Percentiles rank a stretch among this genome's conserved stretches.
phyloP scores from a whole-genome alignment of 2,113 vertebrate species.

The Theristicus caerulescens region DNA sequence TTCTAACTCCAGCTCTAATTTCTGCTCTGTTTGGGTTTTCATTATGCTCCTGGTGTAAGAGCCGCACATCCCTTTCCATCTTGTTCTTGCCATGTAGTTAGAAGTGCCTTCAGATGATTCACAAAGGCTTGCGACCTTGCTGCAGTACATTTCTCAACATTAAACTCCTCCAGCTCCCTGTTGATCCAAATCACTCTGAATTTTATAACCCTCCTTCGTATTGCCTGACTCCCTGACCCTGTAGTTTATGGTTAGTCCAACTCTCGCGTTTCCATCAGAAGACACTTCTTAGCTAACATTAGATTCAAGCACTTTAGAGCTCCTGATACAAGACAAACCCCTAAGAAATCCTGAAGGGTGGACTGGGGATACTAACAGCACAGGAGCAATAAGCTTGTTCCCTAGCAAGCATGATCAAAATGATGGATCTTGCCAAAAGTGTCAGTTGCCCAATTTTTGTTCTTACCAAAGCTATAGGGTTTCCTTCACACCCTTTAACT shows the following conservation, averaged over 20 bases:
- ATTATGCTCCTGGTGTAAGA: neutral
- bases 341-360: neutral
- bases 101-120: neutral
- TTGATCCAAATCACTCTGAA: slow-evolving; percentile 49
- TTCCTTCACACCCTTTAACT: slow-evolving; percentile 45
- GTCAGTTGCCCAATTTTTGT: neutral
- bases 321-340: slow-evolving; percentile 5
- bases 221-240: neutral
- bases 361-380: neutral
- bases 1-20: neutral
- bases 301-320: neutral
- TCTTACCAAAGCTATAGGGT: neutral
- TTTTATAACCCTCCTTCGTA: slow-evolving; percentile 24
- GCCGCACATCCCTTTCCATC: neutral
- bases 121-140: neutral
- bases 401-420: neutral
- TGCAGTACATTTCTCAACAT: slow-evolving; percentile 8
- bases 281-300: slow-evolving; percentile 15
- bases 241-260: neutral
- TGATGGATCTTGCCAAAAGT: slow-evolving; percentile 41
- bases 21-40: neutral
- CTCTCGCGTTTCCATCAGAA: neutral
- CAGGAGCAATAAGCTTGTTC: neutral
- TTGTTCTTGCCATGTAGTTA: neutral
- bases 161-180: slow-evolving; percentile 22